Evolutionary conservation across 2,888 invertebrate genomes (phyloP).

Genomic region (Plagodis pulveraria): DNA sequence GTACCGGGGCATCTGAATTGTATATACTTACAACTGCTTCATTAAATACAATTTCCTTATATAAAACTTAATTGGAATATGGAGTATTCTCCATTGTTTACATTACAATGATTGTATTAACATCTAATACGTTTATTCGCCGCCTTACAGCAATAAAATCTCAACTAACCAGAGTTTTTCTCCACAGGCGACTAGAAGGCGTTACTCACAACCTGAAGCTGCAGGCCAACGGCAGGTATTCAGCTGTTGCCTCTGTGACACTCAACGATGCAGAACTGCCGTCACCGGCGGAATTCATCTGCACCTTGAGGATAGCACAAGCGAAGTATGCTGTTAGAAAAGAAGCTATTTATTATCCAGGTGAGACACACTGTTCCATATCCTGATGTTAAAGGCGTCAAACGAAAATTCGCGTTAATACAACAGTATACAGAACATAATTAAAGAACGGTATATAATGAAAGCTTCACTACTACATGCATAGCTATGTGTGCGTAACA

Average conservation of each 20-base stretch:
- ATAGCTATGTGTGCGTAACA: no score
- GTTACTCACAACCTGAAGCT: constrained; percentile 65
- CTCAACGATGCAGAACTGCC: constrained; percentile 80
- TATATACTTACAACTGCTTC: no score
- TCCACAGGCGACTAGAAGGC: constrained; percentile 65
- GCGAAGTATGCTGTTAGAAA: constrained; percentile 85
- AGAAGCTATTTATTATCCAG: constrained; percentile 84
- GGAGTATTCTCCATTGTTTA: no score
- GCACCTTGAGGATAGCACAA: constrained; percentile 86
- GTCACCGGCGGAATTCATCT: constrained; percentile 84
- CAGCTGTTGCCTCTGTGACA: constrained; percentile 81
- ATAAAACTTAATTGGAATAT: no score
- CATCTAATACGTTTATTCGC: not conserved
- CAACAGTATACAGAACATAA: no score
- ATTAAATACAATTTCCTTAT: no score
- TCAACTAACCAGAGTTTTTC: not conserved
- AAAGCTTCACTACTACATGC: no score
- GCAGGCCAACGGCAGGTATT: constrained; percentile 76
- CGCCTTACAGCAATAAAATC: not conserved
- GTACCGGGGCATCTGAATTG: no score
- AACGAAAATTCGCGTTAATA: no score
- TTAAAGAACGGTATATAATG: no score
- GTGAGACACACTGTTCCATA: constrained; percentile 57
- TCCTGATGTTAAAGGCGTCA: no score
- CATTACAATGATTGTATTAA: no score